These are phyloP conservation scores for Grammatotria lemairii DNA, from an alignment of 2,113 vertebrate genomes.

Conservation along the genomic window DNA sequence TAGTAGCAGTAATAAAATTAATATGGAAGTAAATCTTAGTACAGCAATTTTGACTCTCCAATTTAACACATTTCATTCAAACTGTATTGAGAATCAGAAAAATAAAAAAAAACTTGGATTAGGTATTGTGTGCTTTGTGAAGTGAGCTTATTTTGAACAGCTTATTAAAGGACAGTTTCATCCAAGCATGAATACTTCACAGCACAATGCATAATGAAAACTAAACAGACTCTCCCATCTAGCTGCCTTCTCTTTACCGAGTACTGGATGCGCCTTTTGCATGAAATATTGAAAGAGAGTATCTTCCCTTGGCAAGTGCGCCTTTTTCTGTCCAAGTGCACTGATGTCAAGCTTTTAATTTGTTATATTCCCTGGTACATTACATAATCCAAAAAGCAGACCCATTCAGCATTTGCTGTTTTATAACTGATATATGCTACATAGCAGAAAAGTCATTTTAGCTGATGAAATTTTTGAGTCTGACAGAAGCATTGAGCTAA, in stretches of 20 bases:
- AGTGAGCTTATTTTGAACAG: neutral
- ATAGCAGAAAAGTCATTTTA: neutral
- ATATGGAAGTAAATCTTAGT: neutral
- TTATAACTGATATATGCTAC: neutral
- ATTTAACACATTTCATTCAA: neutral
- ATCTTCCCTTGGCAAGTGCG: neutral
- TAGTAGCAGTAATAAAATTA: neutral
- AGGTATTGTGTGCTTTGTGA: neutral
- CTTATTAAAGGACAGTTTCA: neutral
- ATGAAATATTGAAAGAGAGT: conserved; percentile 40
- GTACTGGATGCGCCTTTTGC: neutral
- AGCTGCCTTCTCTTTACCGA: neutral
- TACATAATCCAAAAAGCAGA: neutral
- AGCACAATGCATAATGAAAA: neutral
- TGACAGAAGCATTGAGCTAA: neutral
- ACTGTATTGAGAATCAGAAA: neutral
- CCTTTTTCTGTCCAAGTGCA: neutral
- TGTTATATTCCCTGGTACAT: neutral
- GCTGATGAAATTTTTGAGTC: neutral
- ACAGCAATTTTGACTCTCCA: neutral
- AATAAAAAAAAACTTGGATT: neutral
- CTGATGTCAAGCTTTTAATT: neutral
- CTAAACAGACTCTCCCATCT: neutral
- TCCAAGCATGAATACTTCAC: neutral
- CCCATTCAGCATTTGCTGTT: neutral